Conservation (phyloP, 2,113 vertebrate species). For the Peromyscus leucopus region DNA sequence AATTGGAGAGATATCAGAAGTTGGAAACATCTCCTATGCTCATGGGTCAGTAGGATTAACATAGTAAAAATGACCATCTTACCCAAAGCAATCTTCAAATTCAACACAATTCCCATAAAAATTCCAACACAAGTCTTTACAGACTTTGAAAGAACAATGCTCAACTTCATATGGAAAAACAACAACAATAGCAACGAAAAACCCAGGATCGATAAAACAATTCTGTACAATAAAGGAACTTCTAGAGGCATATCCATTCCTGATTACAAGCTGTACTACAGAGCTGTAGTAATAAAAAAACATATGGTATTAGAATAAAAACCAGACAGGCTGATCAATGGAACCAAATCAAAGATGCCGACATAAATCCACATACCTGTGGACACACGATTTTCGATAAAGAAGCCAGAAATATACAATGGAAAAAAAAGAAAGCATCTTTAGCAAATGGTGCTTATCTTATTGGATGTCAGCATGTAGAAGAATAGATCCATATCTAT, state of each 20-base stretch:
- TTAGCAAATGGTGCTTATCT: not conserved
- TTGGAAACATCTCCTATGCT: not conserved
- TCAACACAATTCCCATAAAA: not conserved
- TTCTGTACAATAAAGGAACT: not conserved
- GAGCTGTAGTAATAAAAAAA: not conserved
- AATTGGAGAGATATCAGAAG: not conserved
- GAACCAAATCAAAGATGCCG: not conserved
- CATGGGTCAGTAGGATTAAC: not conserved
- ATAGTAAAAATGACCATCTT: not conserved
- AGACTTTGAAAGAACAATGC: not conserved
- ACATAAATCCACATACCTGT: not conserved
- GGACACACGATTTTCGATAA: not conserved
- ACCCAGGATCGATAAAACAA: not conserved
- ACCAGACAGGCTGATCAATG: not conserved
- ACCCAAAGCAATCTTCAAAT: not conserved
- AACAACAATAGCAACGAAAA: not conserved
- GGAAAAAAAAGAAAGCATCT: not conserved
- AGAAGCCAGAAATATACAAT: not conserved
- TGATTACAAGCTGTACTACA: not conserved
- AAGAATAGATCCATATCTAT: not conserved
- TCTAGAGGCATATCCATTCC: accelerated
- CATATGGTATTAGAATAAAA: not conserved
- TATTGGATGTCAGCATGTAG: not conserved
- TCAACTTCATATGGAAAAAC: not conserved
- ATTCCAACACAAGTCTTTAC: not conserved